Percentiles rank a stretch among this genome's conserved stretches.
Conservation (phyloP, 2,888 invertebrate genomes). For the Pheosia tremula region DNA sequence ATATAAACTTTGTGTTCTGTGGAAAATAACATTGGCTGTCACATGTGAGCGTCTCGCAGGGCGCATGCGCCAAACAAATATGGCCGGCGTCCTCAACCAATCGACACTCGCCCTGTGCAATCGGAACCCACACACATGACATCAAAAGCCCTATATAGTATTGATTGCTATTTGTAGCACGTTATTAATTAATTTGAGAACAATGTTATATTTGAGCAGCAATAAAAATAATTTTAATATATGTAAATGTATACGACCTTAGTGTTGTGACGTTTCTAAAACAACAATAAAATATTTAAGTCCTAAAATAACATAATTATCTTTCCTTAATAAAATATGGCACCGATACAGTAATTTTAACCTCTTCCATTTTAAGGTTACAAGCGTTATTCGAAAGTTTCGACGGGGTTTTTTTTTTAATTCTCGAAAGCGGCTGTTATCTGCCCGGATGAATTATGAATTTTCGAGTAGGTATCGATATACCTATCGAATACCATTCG, state of each 20-base stretch:
- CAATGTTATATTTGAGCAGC: constrained; percentile 14
- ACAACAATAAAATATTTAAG: constrained; percentile 35
- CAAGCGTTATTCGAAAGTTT: constrained; percentile 37
- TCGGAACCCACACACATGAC: constrained; percentile 60
- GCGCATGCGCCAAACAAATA: constrained; percentile 80
- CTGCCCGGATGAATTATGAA: constrained; percentile 42
- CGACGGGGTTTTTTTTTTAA: constrained; percentile 29
- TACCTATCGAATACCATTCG: constrained; percentile 39
- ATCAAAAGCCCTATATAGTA: constrained; percentile 65
- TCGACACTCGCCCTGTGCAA: constrained; percentile 52
- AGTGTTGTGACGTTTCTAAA: constrained; percentile 40
- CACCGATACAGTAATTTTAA: constrained; percentile 53
- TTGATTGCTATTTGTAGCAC: constrained; percentile 69
- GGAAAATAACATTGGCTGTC: constrained; percentile 52
- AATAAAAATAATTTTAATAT: constrained; percentile 9
- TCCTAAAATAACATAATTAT: constrained; percentile 57
- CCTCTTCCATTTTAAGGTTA: constrained; percentile 56
- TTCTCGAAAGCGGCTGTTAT: constrained; percentile 44
- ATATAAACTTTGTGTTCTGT: constrained; percentile 24
- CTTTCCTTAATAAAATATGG: constrained; percentile 51
- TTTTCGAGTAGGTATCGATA: constrained; percentile 42
- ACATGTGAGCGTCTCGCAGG: constrained; percentile 62
- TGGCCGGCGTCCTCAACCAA: constrained; percentile 75
- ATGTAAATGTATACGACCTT: constrained; percentile 30
- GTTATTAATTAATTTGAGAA: constrained; percentile 54